Evolutionary conservation across 2,888 invertebrate genomes (phyloP), one percentile per base, ranked within the genome.

Genomic region (Drosophila birchii): DNA sequence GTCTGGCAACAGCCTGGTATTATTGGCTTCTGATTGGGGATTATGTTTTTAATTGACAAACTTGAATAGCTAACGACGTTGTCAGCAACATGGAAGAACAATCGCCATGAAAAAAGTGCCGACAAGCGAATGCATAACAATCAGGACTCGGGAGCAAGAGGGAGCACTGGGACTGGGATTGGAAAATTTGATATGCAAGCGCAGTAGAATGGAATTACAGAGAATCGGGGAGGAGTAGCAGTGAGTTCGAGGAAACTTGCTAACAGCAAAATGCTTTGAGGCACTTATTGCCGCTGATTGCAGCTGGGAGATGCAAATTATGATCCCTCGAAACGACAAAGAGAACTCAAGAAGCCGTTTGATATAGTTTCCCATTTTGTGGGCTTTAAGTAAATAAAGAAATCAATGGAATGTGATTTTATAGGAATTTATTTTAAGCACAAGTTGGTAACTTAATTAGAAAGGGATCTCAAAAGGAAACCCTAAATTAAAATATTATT

Each of bases 1-100:
- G 54, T 62, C 70, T 64, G 68, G 70, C 78, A 76, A 59, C 68
- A 58, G 76, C 58, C 71, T 60, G 76, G 89, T 89, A 79, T 86
- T 86, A 89, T 89, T 86, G 89, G 86, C 89, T 86, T 88, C 86
- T 89, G 86, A 89, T 86, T 86, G 86, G 88, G 86, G 86, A 86
- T 86, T 86, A 89, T 81, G 83, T 85, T 86, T 86, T 86, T 86
- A 86, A 86, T 86, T 86, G 86, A 88, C 86, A 89, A 86, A 86
- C 89, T 86, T 88, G 86, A 88, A 86, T 88, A 81, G 89, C 77
- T 86, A 88, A 86, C 86, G 88, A 88, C 78, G 83, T 86, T 82
- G 86, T 82, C 89, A 86, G 89, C 88, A 86, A 41, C 62, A 55
- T 62, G 56, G 71, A 60, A 70, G 82, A 76, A 81, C 74, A 85